phyloP scores from a whole-genome alignment of 2,888 invertebrate species.

The Sylvicola cinctus region DNA sequence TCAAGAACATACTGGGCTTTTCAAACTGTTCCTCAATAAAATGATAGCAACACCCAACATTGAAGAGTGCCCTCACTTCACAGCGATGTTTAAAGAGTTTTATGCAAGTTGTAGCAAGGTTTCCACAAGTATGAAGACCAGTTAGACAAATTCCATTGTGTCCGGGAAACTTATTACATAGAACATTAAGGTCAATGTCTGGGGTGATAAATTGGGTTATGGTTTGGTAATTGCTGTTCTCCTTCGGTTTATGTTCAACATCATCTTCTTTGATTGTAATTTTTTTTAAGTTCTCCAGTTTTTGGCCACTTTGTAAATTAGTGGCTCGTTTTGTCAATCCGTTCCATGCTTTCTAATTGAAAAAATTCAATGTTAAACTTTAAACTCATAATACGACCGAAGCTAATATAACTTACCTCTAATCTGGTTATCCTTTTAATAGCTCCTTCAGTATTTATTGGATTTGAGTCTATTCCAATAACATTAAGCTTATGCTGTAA shows the following conservation, averaged over 20 bases:
- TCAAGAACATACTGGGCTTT: conserved; percentile 15
- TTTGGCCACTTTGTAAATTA: conserved; percentile 25
- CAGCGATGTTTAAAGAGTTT: conserved; percentile 38
- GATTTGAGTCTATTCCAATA: conserved; percentile 61
- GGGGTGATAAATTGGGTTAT: conserved; percentile 37
- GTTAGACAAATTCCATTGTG: conserved; percentile 29
- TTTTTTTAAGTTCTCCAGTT: no score
- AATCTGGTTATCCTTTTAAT: conserved; percentile 25
- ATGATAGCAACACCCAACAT: conserved; percentile 84
- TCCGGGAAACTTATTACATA: conserved; percentile 31
- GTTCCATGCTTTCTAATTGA: conserved; percentile 26
- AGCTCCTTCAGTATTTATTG: conserved; percentile 44
- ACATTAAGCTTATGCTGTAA: conserved; percentile 49
- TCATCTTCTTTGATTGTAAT: background rate
- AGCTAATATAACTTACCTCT: conserved; percentile 13
- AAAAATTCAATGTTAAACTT: background rate
- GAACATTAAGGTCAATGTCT: conserved; percentile 29
- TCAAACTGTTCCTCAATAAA: conserved; percentile 39
- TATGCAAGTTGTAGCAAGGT: conserved; percentile 51
- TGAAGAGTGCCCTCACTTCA: conserved; percentile 39
- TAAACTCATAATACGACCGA: background rate
- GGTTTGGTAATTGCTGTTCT: conserved; percentile 31
- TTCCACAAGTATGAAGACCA: conserved; percentile 81
- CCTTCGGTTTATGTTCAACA: background rate
- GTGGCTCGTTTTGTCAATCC: conserved; percentile 31